Evolutionary conservation across 1,140 invertebrate genomes (phyloP).

Genomic region (Atta texana): DNA sequence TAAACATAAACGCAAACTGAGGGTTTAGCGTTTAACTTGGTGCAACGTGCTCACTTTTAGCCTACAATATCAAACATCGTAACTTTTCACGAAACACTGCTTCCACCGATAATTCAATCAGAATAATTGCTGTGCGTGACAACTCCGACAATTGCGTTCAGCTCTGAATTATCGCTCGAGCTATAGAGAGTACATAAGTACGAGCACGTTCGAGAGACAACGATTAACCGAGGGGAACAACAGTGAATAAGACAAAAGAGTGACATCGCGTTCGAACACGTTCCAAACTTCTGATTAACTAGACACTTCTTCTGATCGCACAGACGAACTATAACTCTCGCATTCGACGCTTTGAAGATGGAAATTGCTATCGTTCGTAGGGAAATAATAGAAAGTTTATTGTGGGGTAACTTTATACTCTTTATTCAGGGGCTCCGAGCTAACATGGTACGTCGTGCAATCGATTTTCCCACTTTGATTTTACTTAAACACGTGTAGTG

Average conservation of each 20-base stretch:
- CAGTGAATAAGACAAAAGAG: conserved; percentile 13
- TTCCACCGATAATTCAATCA: conserved; percentile 30
- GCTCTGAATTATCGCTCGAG: background rate
- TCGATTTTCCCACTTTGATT: background rate
- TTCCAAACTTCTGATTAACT: conserved; percentile 27
- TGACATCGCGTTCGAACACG: background rate
- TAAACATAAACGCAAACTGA: background rate
- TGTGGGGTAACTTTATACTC: conserved; percentile 17
- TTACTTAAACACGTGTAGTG: background rate
- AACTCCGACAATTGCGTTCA: background rate
- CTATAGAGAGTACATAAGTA: conserved; percentile 27
- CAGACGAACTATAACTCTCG: background rate
- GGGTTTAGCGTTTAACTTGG: conserved; percentile 2
- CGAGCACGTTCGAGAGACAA: background rate
- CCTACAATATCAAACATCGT: conserved; percentile 17
- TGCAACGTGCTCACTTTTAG: background rate
- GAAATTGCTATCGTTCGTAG: background rate
- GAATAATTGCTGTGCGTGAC: conserved; percentile 50
- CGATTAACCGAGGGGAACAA: conserved; percentile 33
- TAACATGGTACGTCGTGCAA: background rate
- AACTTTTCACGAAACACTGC: conserved; percentile 41
- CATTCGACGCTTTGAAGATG: background rate
- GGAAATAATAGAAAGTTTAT: conserved; percentile 31
- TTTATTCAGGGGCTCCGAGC: too few species aligned
- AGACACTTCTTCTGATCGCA: conserved; percentile 3